Evolutionary conservation across 2,888 invertebrate species (phyloP).

Genomic region (Podabrus alpinus): DNA sequence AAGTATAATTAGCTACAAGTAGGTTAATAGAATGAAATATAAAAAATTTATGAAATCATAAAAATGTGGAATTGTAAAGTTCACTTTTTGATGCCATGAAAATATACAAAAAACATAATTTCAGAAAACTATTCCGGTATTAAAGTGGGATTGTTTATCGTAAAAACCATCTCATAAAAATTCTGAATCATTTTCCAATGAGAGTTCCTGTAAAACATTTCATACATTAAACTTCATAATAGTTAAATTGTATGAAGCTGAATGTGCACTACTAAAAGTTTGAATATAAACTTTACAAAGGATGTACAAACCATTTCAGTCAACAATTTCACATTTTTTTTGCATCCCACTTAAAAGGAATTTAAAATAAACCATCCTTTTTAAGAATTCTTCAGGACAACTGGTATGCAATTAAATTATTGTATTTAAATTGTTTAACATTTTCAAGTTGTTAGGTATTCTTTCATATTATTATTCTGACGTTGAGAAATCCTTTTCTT

Average conservation of each 20-base stretch:
- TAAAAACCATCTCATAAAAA: too few species aligned
- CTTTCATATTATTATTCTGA: background rate
- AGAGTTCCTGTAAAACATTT: too few species aligned
- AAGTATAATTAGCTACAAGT: background rate
- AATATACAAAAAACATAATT: too few species aligned
- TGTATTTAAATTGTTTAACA: background rate
- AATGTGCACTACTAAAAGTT: background rate
- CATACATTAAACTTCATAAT: too few species aligned
- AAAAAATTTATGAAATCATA: too few species aligned
- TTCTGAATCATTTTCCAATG: too few species aligned
- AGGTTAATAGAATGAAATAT: too few species aligned
- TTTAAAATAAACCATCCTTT: background rate
- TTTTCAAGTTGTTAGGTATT: background rate
- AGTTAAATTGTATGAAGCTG: too few species aligned
- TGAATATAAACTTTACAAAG: background rate
- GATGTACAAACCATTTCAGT: background rate
- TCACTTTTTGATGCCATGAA: too few species aligned
- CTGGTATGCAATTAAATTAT: background rate
- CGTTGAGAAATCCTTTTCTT: background rate
- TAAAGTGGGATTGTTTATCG: too few species aligned
- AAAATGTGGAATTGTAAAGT: too few species aligned
- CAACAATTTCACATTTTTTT: background rate
- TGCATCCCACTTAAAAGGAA: background rate
- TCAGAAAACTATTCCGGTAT: too few species aligned
- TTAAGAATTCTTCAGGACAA: background rate